Evolutionary conservation across 2,113 vertebrate genomes (phyloP).

Genomic region (Beaufortia kweichowensis): DNA sequence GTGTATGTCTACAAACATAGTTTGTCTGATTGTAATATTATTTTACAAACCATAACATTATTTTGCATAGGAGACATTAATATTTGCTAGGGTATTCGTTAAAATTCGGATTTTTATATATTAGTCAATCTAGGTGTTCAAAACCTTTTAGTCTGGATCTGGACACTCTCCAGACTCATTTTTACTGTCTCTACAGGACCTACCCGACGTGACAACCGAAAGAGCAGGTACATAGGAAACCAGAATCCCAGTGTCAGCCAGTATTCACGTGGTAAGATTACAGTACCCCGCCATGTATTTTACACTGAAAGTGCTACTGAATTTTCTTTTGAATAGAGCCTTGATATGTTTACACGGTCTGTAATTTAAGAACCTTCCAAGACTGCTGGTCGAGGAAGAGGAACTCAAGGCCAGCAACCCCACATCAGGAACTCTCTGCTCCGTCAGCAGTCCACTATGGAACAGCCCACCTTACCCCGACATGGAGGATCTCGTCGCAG

Average conservation of each 20-base stretch:
- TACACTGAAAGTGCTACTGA: background rate
- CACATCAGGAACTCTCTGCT: slow-evolving; percentile 67
- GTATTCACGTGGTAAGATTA: slow-evolving; percentile 58
- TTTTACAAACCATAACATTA: too few species aligned
- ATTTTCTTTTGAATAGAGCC: background rate
- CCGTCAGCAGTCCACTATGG: slow-evolving; percentile 75
- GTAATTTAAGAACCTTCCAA: slow-evolving; percentile 43
- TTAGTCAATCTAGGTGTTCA: too few species aligned
- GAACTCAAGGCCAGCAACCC: background rate
- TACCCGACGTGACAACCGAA: slow-evolving; percentile 75
- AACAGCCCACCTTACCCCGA: slow-evolving; percentile 78
- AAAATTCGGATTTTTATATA: too few species aligned
- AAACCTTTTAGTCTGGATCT: too few species aligned
- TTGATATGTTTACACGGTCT: background rate
- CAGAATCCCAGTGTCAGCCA: slow-evolving; percentile 27
- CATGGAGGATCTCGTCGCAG: slow-evolving; percentile 59
- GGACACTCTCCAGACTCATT: too few species aligned
- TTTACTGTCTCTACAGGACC: slow-evolving; percentile 68
- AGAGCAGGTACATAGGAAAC: slow-evolving; percentile 68
- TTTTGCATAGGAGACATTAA: background rate
- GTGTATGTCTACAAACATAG: background rate
- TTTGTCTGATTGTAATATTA: too few species aligned
- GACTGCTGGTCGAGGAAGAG: slow-evolving; percentile 11
- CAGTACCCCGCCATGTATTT: background rate
- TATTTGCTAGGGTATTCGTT: too few species aligned